Percentiles rank a stretch among this genome's conserved stretches.
phyloP scores from a whole-genome alignment of 2,113 vertebrate species.

The Eurypyga helias region DNA sequence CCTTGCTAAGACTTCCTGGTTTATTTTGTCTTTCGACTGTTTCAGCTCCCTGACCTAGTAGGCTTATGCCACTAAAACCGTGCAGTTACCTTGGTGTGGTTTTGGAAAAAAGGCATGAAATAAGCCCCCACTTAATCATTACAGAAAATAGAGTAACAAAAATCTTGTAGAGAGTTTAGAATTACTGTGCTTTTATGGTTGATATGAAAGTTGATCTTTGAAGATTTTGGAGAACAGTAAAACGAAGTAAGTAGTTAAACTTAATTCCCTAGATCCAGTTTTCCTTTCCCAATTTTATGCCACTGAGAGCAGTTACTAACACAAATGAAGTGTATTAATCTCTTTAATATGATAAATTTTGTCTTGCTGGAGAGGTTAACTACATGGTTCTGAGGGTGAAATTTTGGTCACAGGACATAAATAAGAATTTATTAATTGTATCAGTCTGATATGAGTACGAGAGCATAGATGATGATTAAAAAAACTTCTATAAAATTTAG shows the following conservation, averaged over 20 bases:
- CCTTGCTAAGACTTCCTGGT: background rate
- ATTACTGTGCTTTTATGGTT: background rate
- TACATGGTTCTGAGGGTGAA: background rate
- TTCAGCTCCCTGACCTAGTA: background rate
- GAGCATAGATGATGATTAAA: background rate
- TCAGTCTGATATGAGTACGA: background rate
- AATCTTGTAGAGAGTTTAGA: background rate
- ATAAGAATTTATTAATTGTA: background rate
- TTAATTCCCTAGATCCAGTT: no score
- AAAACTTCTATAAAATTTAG: background rate
- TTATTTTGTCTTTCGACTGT: background rate
- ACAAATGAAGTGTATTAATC: background rate
- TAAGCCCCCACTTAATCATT: background rate
- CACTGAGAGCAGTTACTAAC: background rate
- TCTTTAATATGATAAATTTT: background rate
- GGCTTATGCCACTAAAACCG: background rate
- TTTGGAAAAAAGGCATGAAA: background rate
- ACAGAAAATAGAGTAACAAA: background rate
- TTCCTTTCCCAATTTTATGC: background rate
- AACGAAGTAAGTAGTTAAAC: background rate
- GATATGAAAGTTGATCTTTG: background rate
- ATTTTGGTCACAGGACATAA: background rate
- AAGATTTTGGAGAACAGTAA: background rate
- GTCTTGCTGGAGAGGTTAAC: background rate
- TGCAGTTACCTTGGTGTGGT: background rate